Evolutionary conservation across 2,797 vertebrate genomes (phyloP).

Genomic region (Chiloscyllium punctatum): DNA sequence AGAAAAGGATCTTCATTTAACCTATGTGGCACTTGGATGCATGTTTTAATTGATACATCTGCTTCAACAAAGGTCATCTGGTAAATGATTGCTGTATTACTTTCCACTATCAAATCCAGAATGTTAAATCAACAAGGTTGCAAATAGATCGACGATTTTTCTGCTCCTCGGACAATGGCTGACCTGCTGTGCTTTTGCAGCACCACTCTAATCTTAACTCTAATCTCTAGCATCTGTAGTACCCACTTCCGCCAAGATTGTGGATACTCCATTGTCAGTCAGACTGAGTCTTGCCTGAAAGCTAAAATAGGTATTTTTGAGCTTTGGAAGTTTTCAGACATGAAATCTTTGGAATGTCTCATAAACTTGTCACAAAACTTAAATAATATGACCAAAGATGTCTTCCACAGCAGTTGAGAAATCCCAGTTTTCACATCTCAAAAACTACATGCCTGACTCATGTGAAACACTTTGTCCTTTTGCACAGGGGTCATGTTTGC

Average conservation of each 20-base stretch:
- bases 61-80: neutral
- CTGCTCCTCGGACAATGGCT: too few relatives aligned
- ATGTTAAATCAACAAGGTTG: neutral
- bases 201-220: too few relatives aligned
- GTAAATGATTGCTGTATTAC: neutral
- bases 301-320: neutral
- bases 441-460: neutral
- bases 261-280: neutral
- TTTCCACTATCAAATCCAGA: neutral
- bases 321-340: neutral
- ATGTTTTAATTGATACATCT: neutral
- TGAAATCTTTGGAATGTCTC: neutral
- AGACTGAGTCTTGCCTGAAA: neutral
- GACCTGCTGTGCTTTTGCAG: too few relatives aligned
- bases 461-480: neutral
- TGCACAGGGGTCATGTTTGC: neutral
- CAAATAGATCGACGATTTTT: too few relatives aligned
- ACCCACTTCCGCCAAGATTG: neutral
- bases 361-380: neutral
- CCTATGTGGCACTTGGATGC: neutral
- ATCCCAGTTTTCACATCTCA: neutral
- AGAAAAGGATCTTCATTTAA: neutral
- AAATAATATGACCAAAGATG: neutral
- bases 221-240: too few relatives aligned
- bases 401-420: neutral